Conservation (phyloP, 2,113 vertebrate genomes). For the Prionailurus viverrinus region DNA sequence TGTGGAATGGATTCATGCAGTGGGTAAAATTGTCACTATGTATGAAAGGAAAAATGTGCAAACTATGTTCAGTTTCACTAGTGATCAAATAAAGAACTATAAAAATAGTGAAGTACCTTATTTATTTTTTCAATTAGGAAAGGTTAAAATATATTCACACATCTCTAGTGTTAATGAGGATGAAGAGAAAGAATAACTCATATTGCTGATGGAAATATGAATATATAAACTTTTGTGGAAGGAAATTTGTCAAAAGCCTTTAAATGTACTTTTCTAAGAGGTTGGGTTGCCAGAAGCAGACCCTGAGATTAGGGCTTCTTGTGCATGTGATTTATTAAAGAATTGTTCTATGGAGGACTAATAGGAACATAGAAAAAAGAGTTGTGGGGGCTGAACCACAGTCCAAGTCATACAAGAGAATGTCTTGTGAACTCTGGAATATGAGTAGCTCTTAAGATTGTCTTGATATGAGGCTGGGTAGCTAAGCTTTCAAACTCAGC, state of each 20-base stretch:
- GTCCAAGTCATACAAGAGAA: not conserved
- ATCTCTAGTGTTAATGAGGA: not conserved
- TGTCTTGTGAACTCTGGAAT: not conserved
- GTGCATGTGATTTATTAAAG: not conserved
- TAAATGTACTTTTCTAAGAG: not conserved
- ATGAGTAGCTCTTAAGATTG: not conserved
- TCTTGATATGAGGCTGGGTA: not conserved
- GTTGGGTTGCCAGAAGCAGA: not conserved
- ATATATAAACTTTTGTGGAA: not conserved
- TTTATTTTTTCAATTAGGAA: not conserved
- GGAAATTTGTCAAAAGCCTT: not conserved
- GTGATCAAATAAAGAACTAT: not conserved
- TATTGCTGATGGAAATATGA: not conserved
- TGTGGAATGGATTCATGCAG: not conserved
- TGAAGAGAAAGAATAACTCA: not conserved
- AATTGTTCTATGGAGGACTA: not conserved
- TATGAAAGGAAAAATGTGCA: not conserved
- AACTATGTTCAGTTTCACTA: not conserved
- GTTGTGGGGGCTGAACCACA: not conserved
- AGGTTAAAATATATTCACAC: not conserved
- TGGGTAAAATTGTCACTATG: not conserved
- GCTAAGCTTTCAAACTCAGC: not conserved
- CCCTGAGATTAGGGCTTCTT: not conserved
- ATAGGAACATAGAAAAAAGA: not conserved
- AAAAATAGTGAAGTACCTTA: not conserved